Evolutionary conservation across 2,797 vertebrate genomes (phyloP).

Genomic region (Pipistrellus kuhlii): DNA sequence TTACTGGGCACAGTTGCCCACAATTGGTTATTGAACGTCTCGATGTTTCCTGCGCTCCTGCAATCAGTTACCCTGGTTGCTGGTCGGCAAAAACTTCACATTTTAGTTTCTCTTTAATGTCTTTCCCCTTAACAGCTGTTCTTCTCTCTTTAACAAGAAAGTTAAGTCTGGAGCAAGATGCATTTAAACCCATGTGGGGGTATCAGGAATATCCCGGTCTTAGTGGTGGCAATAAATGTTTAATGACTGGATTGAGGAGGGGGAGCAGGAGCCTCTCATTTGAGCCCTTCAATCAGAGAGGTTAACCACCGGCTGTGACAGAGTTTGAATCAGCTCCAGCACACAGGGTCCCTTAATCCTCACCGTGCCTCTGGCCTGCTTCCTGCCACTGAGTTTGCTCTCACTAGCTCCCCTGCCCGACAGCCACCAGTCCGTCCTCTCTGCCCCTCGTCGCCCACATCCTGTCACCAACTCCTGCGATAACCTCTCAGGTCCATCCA

Average conservation of each 20-base stretch:
- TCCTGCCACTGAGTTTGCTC: neutral
- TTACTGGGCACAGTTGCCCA: neutral
- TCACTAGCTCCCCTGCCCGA: neutral
- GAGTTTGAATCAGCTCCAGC: too few relatives aligned
- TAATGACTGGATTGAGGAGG: neutral
- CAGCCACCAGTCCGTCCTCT: neutral
- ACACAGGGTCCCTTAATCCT: neutral
- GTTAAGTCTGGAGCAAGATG: neutral
- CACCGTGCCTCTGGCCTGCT: neutral
- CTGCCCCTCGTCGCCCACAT: too few relatives aligned
- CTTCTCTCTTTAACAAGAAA: neutral
- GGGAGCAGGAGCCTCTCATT: neutral
- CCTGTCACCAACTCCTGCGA: neutral
- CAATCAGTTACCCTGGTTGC: neutral
- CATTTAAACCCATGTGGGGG: neutral
- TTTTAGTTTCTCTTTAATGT: conserved; percentile 23
- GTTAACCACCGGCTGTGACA: neutral
- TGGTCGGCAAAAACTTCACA: neutral
- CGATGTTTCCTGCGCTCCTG: neutral
- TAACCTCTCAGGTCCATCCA: neutral
- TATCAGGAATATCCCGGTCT: neutral
- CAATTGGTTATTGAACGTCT: neutral
- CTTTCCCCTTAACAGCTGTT: neutral
- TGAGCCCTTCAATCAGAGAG: neutral
- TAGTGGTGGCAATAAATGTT: neutral